Evolutionary conservation across 2,113 vertebrate species (phyloP), one percentile per base, ranked within the genome.

Genomic region (Melierax canorus): DNA sequence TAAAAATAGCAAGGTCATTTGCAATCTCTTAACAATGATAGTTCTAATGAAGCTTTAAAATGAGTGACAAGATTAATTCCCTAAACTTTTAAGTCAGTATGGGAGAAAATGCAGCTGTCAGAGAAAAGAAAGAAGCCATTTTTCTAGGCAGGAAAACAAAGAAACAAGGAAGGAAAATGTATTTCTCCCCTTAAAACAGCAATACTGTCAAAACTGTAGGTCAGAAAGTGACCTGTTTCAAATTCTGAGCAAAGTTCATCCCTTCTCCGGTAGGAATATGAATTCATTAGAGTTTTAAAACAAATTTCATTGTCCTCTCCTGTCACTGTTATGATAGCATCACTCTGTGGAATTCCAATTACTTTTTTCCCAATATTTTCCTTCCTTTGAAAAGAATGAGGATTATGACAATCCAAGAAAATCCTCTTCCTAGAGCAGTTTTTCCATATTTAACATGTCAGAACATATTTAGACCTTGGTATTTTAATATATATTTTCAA

Each of bases 41-140:
- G n/a, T 77, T 43, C 27, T 94, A 90, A 91, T 59, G 48, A 88
- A 81, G 64, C 81, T 66, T 94, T 94, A 83, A 90, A 94, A 87
- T 60, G 14, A 87, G 75, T 46, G 39, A 63, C 58, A 53, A 55
- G 53, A 84, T 73, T 72, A 53, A 77, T 88, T 92, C 83, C 36
- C 63, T 75, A 56, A 76, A 80, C 51, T 46, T 86, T 67, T 72
- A 76, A 87, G 68, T 56, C 83, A 67, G 36, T 15, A n/a, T 18
- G 36, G 48, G 13, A 32, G 66, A 27, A 62, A 80, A 51, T 67
- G 43, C 38, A 60, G 36, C 22, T 7, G 3, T 30, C 38, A 73
- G 38, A 67, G 60, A 45, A 63, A 55, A 58, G 55, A 64, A 13
- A 43, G 24, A 45, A 38, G 39, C 32, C 72, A 22, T 41, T 46